Evolutionary conservation across 2,888 invertebrate species (phyloP), one percentile per base, ranked within the genome.

Genomic region (Chrysotoxum bicinctum): DNA sequence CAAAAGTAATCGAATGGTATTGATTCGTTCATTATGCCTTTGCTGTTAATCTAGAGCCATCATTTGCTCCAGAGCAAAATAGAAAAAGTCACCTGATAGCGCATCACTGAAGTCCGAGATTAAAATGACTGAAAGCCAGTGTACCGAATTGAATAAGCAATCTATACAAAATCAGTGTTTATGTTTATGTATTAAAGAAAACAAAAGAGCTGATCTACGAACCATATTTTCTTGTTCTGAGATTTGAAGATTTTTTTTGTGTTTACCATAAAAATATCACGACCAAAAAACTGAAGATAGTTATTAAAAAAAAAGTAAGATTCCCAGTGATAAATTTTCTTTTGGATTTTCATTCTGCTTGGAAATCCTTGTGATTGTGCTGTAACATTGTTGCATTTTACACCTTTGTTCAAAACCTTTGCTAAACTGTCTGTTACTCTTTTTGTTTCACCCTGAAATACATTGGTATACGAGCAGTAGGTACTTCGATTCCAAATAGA

Each of bases 391-490:
- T 45, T n/a, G 35, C 56, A 23, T 21, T 52, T 54, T 43, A 56
- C 52, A 56, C 48, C 32, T 72, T 50, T 66, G 48, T 66, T 50
- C 10, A 37, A 64, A 45, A 64, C 0, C 21, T 21, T 14, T 64
- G n/a, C 21, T 32, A 21, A 43, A 8, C 19, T 48, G 37, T 40
- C 23, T 52, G 26, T 50, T 70, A 69, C 14, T 52, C 37, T 68
- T 50, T 52, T 50, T 48, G 43, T 43, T 66, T 52, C 50, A 48
- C 78, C 69, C 68, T 69, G 35, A 74, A 64, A 64, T 48, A 64
- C 56, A 45, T 58, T 14, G 23, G 45, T 50, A 35, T 19, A 14
- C 14, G 32, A 21, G 19, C 3, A 32, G 48, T 48, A 43, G 2
- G 4, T 66, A 66, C 74, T 35, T 40, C 23, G 7, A 76, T 52